Evolutionary conservation across 2,797 vertebrate genomes (phyloP).

Genomic region (Labeo calbasu): DNA sequence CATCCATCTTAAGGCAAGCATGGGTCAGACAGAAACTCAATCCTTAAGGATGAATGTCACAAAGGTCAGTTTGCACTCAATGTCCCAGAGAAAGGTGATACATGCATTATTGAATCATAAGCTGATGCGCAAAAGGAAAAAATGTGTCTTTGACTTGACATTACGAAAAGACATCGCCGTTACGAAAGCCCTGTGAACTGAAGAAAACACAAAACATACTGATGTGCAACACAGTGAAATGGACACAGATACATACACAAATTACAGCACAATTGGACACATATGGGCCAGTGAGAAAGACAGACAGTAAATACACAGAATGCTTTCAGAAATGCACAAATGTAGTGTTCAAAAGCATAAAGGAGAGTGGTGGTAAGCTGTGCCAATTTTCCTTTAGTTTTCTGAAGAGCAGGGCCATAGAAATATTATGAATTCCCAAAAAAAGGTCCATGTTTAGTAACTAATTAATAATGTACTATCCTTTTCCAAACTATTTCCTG

Average conservation of each 20-base stretch:
- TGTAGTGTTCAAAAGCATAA: slow-evolving; percentile 8
- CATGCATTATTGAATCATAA: slow-evolving; percentile 49
- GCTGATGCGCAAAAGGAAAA: slow-evolving; percentile 42
- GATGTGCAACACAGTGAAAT: slow-evolving; percentile 44
- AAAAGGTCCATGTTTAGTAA: not conserved
- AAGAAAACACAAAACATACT: slow-evolving; percentile 46
- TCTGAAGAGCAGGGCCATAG: not conserved
- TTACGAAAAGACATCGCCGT: slow-evolving; percentile 37
- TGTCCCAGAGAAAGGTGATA: slow-evolving; percentile 45
- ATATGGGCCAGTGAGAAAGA: not conserved
- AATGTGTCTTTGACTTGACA: slow-evolving; percentile 38
- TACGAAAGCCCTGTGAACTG: slow-evolving; percentile 39
- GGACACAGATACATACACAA: slow-evolving; percentile 38
- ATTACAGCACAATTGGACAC: slow-evolving; percentile 38
- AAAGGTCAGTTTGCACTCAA: slow-evolving; percentile 44
- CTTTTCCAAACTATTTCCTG: not conserved
- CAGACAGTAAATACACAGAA: slow-evolving; percentile 34
- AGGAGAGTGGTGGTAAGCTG: slow-evolving; percentile 18
- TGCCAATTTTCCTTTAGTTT: slow-evolving; percentile 8
- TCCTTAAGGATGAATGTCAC: slow-evolving; percentile 42
- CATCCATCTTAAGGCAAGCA: slow-evolving; percentile 44
- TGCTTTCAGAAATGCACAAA: slow-evolving; percentile 39
- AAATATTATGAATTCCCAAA: not conserved
- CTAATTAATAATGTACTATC: not conserved
- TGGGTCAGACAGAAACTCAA: slow-evolving; percentile 46